Conservation (phyloP, 2,797 vertebrate genomes). For the Picus viridis region DNA sequence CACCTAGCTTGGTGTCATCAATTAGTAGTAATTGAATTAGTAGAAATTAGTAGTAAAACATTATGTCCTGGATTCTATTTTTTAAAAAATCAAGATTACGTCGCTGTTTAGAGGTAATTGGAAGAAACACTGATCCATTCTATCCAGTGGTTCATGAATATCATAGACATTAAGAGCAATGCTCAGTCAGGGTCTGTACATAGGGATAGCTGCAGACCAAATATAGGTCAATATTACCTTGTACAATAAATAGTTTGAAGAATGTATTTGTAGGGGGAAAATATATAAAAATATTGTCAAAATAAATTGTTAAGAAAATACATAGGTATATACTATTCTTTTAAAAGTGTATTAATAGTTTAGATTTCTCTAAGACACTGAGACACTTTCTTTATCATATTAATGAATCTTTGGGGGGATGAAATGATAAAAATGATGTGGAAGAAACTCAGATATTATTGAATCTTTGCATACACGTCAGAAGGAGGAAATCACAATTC, state of each 20-base stretch:
- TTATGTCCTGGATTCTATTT: not conserved
- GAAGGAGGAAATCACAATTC: not conserved
- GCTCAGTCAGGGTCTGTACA: not conserved
- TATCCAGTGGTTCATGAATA: not conserved
- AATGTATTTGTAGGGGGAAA: not conserved
- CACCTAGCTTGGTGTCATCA: too few relatives aligned
- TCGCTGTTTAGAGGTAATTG: constrained; percentile 27
- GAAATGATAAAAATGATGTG: not conserved
- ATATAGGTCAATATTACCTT: not conserved
- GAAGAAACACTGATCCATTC: not conserved
- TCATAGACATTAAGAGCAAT: not conserved
- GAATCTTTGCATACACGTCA: not conserved
- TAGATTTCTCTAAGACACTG: constrained; percentile 3
- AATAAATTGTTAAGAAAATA: not conserved
- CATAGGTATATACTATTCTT: not conserved
- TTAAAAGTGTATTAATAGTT: not conserved
- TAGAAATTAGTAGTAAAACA: too few relatives aligned
- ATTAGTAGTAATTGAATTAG: too few relatives aligned
- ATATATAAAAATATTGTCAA: not conserved
- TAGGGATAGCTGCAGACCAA: not conserved
- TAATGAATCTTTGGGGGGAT: constrained; percentile 1
- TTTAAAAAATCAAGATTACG: not conserved
- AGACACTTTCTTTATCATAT: not conserved
- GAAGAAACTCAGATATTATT: constrained; percentile 14
- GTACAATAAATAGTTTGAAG: not conserved